Base-by-base conservation (phyloP, 2,888 invertebrate species). In the Tortrix viridana region DNA sequence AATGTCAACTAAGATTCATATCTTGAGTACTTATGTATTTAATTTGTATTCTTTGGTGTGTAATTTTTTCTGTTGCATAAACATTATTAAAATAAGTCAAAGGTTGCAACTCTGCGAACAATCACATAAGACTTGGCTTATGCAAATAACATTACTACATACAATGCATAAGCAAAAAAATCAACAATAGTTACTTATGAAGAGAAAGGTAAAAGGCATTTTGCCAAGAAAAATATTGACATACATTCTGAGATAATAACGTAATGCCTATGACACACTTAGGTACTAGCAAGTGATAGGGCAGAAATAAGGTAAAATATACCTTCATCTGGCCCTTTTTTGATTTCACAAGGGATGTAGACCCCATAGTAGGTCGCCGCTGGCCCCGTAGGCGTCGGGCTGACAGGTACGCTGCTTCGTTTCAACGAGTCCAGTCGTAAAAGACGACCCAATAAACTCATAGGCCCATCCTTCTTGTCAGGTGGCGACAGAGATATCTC, bases 311-410 rank as follows among this genome's bases (percentile, higher is more conserved):
- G 43, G 16, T 44, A 54, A 65, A 14, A 69, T 65, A 71, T 77
- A 90, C 92, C 91, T 90, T 92, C 92, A 79, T 92, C 92, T 2
- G 89, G 88, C 43, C 89, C 92, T 73, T 90, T 89, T 66, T 92
- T 92, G 23, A 90, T 84, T 81, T 92, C 92, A 70, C 90, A 92
- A n/a, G 92, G 92, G 74, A 92, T 92, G 67, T 90, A 92, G n/a
- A 92, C 92, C 69, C 90, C 92, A 73, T 91, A 92, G 67, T 87
- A 92, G 0, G 81, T 88, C 3, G 74, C 75, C 1, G 83, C 79
- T 2, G 91, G 85, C 49, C 88, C 88, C 16, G 75, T 69, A 12
- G 73, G 67, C 38, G 82, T 80, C 3, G 89, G 86, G 52, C 83
- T 88, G 19, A 77, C 85, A 9, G 71, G 60, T 72, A 65, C 80